phyloP scores from a whole-genome alignment of 2,888 invertebrate genomes.

The Actias luna region DNA sequence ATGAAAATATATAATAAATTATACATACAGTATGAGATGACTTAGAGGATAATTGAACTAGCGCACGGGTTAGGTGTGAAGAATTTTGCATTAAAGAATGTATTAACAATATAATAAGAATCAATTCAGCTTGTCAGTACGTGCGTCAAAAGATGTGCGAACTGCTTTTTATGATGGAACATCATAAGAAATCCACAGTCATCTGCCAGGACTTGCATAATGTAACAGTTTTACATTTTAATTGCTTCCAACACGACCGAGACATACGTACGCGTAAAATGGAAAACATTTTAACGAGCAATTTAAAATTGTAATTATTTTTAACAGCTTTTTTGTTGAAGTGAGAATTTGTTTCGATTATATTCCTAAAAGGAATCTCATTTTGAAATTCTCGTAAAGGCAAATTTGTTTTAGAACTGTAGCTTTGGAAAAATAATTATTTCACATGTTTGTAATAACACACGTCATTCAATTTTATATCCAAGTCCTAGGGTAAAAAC shows the following conservation, averaged over 20 bases:
- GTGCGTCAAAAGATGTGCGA: not conserved
- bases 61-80: not conserved
- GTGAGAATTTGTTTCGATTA: not conserved
- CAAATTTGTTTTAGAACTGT: no score
- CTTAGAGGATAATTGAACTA: not conserved
- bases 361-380: not conserved
- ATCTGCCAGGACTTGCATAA: constrained; percentile 28
- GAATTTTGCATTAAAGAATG: not conserved
- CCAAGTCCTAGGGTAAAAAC: no score
- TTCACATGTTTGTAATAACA: no score
- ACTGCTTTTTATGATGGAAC: constrained; percentile 2
- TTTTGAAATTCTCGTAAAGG: not conserved
- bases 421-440: no score
- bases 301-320: not conserved
- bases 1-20: not conserved
- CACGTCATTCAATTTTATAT: no score
- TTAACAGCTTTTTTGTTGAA: not conserved
- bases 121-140: not conserved
- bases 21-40: no score
- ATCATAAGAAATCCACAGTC: not conserved
- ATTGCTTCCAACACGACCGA: constrained; percentile 34
- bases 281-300: not conserved
- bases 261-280: constrained; percentile 20
- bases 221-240: constrained; percentile 44
- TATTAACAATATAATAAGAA: not conserved